A percentile compares a stretch with the other conserved stretches of the same genome.
Conservation (phyloP, 2,797 vertebrate species). For the Fistularia tabacaria region DNA sequence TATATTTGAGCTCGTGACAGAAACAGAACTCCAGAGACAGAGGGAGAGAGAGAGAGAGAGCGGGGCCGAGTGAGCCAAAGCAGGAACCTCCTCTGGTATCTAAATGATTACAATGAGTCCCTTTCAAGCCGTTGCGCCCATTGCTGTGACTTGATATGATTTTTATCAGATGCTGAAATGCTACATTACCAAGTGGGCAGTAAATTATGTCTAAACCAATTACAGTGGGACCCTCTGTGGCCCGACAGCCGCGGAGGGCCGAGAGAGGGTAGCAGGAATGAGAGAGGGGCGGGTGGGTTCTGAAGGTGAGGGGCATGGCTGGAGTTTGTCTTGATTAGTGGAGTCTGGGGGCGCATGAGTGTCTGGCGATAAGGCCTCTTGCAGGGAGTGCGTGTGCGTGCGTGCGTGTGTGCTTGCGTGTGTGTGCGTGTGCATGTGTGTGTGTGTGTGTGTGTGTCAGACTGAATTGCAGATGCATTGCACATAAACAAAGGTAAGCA, state of each 20-base stretch:
- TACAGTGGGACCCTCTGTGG: conserved; percentile 78
- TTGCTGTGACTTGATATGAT: conserved; percentile 84
- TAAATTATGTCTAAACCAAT: conserved; percentile 90
- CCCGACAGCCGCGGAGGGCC: conserved; percentile 55
- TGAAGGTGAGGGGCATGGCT: conserved; percentile 71
- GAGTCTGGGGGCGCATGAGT: conserved; percentile 75
- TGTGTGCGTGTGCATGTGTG: conserved; percentile 13
- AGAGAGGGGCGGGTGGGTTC: conserved; percentile 64
- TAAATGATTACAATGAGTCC: conserved; percentile 81
- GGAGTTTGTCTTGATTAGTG: conserved; percentile 86
- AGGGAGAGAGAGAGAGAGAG: conserved; percentile 13
- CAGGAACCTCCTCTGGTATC: conserved; percentile 69
- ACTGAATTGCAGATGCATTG: conserved; percentile 19
- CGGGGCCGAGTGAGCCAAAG: conserved; percentile 39
- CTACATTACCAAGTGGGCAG: conserved; percentile 86
- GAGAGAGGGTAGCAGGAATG: conserved; percentile 65
- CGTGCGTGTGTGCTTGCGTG: conserved; percentile 22
- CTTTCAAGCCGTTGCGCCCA: conserved; percentile 77
- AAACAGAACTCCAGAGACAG: conserved; percentile 26
- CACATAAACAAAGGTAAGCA: conserved; percentile 42
- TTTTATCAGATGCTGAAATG: conserved; percentile 88
- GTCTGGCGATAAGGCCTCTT: conserved; percentile 68
- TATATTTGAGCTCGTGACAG: conserved; percentile 11
- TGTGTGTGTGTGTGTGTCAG: conserved; percentile 3
- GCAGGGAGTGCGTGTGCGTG: conserved; percentile 25